Conservation (phyloP, 2,797 vertebrate species). For the Gobio occitaniae region DNA sequence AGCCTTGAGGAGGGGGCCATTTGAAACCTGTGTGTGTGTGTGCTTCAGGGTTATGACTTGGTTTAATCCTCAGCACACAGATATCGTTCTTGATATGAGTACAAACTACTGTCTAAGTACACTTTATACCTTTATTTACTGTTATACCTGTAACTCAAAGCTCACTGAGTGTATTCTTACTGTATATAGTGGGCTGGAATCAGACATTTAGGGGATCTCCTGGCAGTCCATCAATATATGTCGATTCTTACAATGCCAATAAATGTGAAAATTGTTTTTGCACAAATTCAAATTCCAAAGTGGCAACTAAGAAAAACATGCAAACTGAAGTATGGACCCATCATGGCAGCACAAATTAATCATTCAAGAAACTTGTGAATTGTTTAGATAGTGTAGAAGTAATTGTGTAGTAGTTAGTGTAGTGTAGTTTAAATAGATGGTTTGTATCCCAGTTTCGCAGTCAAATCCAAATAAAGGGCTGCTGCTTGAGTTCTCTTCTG, state of each 20-base stretch:
- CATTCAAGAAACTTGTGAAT: neutral
- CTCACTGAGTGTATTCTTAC: neutral
- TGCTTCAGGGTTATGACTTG: slow-evolving; percentile 18
- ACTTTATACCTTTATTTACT: neutral
- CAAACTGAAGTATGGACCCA: neutral
- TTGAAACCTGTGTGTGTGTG: slow-evolving; percentile 21
- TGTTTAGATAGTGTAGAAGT: neutral
- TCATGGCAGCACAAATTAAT: neutral
- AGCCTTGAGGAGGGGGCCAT: slow-evolving; percentile 58
- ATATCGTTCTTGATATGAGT: neutral
- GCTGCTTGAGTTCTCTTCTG: slow-evolving; percentile 1
- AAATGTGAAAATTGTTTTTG: neutral
- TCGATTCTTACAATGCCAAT: neutral
- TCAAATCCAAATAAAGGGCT: slow-evolving; percentile 12
- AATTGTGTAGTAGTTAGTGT: neutral
- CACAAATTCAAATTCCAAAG: neutral
- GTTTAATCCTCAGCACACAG: slow-evolving; percentile 15
- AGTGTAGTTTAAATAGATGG: neutral
- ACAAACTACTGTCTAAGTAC: neutral
- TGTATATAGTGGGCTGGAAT: neutral
- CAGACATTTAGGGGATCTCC: neutral
- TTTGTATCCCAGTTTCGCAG: neutral
- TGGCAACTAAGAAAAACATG: neutral
- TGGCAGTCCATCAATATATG: neutral
- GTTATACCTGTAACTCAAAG: neutral